Percentiles rank a stretch among this genome's conserved stretches.
These are phyloP conservation scores for Proctacanthus coquilletti DNA, from an alignment of 1,140 invertebrate species.

Conservation along the genomic window DNA sequence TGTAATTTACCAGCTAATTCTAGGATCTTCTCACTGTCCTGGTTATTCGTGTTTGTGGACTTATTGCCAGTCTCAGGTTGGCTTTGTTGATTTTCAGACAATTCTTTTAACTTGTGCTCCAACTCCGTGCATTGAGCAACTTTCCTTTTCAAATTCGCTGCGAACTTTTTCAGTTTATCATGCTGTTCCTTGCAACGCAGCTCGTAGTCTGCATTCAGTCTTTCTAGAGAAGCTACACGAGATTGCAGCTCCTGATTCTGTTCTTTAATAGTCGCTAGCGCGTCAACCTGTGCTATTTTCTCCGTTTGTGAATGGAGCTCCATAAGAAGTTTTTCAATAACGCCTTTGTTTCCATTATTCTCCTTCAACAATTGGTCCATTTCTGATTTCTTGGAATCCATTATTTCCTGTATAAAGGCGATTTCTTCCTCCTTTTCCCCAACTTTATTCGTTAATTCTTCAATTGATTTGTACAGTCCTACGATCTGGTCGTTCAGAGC, in stretches of 20 bases:
- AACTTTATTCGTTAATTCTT: conserved; percentile 19
- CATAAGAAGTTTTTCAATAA: conserved; percentile 21
- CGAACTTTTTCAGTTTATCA: conserved; percentile 63
- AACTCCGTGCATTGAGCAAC: conserved; percentile 42
- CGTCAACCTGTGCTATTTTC: conserved; percentile 1
- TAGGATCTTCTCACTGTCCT: too few relatives aligned
- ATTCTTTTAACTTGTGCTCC: conserved; percentile 35
- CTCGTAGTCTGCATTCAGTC: conserved; percentile 31
- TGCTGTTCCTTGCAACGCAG: conserved; percentile 33
- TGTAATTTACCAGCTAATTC: too few relatives aligned
- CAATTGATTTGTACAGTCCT: conserved; percentile 15
- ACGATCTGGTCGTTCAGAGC: conserved; percentile 18
- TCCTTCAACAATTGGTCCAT: conserved; percentile 34
- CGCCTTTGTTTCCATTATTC: conserved; percentile 25
- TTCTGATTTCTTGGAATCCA: conserved; percentile 32
- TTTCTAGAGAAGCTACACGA: conserved; percentile 25
- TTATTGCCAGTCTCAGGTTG: too few relatives aligned
- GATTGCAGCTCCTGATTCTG: conserved; percentile 27
- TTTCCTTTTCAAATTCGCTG: conserved; percentile 58
- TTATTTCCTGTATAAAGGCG: conserved; percentile 11
- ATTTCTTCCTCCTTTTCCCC: conserved; percentile 17
- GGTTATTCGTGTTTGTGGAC: too few relatives aligned
- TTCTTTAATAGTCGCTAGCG: conserved; percentile 14
- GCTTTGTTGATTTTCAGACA: too few relatives aligned
- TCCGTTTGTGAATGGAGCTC: conserved; percentile 11